These are phyloP conservation scores for Hypothenemus hampei DNA, from an alignment of 1,140 invertebrate species.

Conservation along the genomic window DNA sequence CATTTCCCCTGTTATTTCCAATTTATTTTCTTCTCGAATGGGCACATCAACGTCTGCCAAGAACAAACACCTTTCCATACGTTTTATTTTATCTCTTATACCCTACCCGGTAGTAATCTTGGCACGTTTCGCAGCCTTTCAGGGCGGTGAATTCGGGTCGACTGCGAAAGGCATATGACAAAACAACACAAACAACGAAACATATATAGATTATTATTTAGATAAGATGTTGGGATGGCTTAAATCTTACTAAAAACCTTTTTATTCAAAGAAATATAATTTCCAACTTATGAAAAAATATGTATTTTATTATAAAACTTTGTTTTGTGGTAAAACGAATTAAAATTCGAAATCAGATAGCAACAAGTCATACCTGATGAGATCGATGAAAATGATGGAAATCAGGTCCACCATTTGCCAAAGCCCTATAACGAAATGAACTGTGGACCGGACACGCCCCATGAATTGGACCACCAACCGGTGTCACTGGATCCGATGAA, in stretches of 20 bases:
- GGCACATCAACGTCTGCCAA: constrained; percentile 16
- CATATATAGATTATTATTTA: constrained; percentile 3
- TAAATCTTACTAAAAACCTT: too few relatives aligned
- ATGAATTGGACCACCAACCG: constrained; percentile 41
- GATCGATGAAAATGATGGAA: constrained; percentile 25
- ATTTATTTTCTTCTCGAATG: constrained; percentile 13
- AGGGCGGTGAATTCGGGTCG: background rate
- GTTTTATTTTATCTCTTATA: constrained; percentile 15
- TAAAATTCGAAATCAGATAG: too few relatives aligned
- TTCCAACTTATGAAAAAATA: too few relatives aligned
- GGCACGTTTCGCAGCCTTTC: constrained; percentile 8
- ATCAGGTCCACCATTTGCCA: constrained; percentile 51
- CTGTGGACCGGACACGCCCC: constrained; percentile 60
- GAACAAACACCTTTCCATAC: constrained; percentile 21
- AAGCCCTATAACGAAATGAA: constrained; percentile 55
- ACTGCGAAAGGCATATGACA: constrained; percentile 9
- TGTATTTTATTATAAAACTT: background rate
- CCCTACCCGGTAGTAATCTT: constrained; percentile 16
- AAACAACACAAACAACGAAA: constrained; percentile 9
- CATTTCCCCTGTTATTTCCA: background rate
- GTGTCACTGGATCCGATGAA: constrained; percentile 43
- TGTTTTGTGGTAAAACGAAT: background rate
- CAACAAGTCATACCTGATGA: constrained; percentile 26
- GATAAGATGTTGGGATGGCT: constrained; percentile 1
- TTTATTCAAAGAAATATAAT: too few relatives aligned